These are phyloP conservation scores for Chrosomus eos DNA, from an alignment of 2,797 vertebrate genomes.

Conservation along the genomic window DNA sequence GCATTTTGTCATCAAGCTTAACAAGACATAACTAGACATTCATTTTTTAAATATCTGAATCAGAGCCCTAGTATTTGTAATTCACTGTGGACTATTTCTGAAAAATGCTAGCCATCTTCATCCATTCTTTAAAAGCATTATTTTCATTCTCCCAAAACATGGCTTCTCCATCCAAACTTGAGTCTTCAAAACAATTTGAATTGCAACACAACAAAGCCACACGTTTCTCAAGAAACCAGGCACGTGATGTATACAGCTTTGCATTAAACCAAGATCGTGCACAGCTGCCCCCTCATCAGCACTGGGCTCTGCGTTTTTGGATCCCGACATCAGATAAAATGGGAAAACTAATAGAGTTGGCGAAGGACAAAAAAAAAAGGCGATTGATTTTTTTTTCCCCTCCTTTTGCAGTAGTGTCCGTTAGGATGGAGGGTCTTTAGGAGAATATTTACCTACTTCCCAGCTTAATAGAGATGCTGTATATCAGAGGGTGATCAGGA, in stretches of 20 bases:
- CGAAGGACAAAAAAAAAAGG: conserved; percentile 72
- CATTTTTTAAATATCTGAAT: background rate
- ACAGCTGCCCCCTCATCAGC: background rate
- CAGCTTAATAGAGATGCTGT: conserved; percentile 81
- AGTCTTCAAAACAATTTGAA: background rate
- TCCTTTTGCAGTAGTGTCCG: conserved; percentile 69
- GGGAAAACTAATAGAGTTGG: conserved; percentile 71
- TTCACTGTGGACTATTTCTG: background rate
- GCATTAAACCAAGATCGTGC: background rate
- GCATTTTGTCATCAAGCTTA: conserved; percentile 22
- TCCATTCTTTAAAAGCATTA: background rate
- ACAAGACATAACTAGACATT: background rate
- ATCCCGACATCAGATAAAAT: conserved; percentile 70
- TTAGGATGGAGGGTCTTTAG: conserved; percentile 79
- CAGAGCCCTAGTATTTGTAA: background rate
- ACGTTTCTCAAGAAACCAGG: background rate
- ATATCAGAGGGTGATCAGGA: conserved; percentile 79
- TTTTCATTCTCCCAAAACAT: background rate
- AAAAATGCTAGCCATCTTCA: background rate
- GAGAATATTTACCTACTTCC: conserved; percentile 84
- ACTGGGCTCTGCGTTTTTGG: conserved; percentile 58
- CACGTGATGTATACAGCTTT: background rate
- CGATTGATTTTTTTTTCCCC: conserved; percentile 67
- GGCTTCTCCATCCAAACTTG: background rate
- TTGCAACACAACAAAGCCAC: background rate